Percentiles rank a stretch among this genome's conserved stretches.
These are phyloP conservation scores for Eupeodes latifasciatus DNA, from an alignment of 2,888 invertebrate genomes.

Conservation along the genomic window DNA sequence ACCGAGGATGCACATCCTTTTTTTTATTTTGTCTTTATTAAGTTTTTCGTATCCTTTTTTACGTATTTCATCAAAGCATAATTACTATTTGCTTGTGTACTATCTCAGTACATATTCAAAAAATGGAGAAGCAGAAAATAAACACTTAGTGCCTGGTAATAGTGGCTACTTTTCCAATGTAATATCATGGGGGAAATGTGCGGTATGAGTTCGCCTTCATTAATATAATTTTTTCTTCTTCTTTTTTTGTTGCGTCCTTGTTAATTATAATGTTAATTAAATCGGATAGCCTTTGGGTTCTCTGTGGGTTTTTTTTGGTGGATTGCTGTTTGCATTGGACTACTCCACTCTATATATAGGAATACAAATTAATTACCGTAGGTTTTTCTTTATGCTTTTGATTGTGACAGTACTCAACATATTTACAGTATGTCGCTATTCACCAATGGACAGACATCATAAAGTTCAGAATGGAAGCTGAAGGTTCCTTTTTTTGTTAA, in stretches of 20 bases:
- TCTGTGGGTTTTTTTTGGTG: not conserved
- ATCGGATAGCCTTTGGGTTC: conserved; percentile 39
- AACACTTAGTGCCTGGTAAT: conserved; percentile 32
- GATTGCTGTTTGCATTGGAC: not conserved
- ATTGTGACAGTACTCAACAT: conserved; percentile 13
- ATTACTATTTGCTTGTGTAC: conserved; percentile 37
- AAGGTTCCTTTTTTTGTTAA: too few species aligned
- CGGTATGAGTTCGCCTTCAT: conserved; percentile 19
- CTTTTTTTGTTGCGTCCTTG: conserved; percentile 15
- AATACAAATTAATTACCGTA: conserved; percentile 27
- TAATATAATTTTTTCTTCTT: not conserved
- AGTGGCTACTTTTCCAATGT: not conserved
- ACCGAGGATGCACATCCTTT: conserved; percentile 12
- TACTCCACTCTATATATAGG: not conserved
- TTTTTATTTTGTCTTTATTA: not conserved
- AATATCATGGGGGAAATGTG: conserved; percentile 9
- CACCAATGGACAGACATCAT: conserved; percentile 6
- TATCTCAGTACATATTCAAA: conserved; percentile 1
- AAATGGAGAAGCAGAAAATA: not conserved
- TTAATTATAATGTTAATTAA: conserved; percentile 59
- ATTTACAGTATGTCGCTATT: conserved; percentile 20
- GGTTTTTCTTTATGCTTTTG: not conserved
- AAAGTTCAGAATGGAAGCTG: not conserved
- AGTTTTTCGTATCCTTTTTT: not conserved
- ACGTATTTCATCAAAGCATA: conserved; percentile 41